These are phyloP conservation scores for Phthorimaea operculella DNA, from an alignment of 1,140 invertebrate species.

Conservation along the genomic window DNA sequence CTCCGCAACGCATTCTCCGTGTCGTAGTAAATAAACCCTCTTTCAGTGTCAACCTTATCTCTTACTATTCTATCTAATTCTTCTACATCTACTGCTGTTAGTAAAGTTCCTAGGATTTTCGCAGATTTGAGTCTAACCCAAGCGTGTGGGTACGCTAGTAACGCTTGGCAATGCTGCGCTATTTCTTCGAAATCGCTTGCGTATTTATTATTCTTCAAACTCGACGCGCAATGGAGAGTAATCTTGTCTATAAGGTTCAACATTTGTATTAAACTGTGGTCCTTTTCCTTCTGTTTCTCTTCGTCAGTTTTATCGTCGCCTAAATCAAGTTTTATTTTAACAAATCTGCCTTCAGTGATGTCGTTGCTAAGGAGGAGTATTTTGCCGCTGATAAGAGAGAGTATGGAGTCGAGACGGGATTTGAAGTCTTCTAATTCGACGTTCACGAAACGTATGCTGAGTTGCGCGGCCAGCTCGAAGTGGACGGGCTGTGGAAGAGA, in stretches of 20 bases:
- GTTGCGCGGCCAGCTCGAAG: conserved; percentile 71
- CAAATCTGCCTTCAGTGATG: conserved; percentile 58
- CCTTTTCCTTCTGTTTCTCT: conserved; percentile 62
- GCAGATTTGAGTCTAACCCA: conserved; percentile 78
- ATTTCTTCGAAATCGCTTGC: conserved; percentile 67
- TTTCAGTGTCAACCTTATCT: conserved; percentile 52
- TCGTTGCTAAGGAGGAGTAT: conserved; percentile 49
- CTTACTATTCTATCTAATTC: conserved; percentile 68
- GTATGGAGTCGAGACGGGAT: conserved; percentile 66
- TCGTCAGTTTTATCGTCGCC: conserved; percentile 46
- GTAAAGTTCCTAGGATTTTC: conserved; percentile 79
- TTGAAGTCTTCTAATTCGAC: conserved; percentile 77
- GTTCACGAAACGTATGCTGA: conserved; percentile 77
- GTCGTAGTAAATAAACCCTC: conserved; percentile 72
- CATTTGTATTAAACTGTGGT: conserved; percentile 69
- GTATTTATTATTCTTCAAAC: conserved; percentile 56
- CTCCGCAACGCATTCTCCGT: conserved; percentile 72
- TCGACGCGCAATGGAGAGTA: conserved; percentile 55
- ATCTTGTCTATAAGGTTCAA: conserved; percentile 68
- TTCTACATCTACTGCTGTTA: conserved; percentile 72
- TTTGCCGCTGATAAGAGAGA: conserved; percentile 68
- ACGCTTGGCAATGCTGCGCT: conserved; percentile 78
- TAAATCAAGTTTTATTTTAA: conserved; percentile 45
- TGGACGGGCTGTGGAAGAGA: conserved; percentile 54
- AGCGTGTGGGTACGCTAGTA: conserved; percentile 72